phyloP scores from a whole-genome alignment of 2,888 invertebrate species.

The Archaeoteleia sp. region DNA sequence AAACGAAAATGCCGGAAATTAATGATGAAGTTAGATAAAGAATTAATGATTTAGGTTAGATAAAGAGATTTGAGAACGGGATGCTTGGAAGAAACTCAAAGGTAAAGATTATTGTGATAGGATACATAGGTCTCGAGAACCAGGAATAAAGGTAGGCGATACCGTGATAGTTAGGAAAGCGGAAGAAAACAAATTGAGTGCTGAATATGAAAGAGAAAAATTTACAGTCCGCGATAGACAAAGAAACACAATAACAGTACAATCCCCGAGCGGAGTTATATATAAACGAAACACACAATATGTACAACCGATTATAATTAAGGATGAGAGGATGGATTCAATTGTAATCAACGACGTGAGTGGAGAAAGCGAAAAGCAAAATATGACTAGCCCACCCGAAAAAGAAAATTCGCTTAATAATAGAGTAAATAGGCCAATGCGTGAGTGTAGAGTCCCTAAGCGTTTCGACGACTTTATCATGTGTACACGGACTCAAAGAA shows the following conservation, averaged over 20 bases:
- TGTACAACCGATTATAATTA: conserved; percentile 1
- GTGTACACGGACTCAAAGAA: too few species aligned
- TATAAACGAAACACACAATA: conserved; percentile 17
- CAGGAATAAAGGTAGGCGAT: conserved; percentile 8
- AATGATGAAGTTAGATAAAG: too few species aligned
- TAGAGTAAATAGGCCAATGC: too few species aligned
- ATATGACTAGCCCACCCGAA: too few species aligned
- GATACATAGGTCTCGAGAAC: not conserved
- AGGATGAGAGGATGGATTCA: conserved; percentile 8
- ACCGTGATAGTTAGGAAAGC: conserved; percentile 15
- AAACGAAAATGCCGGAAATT: conserved; percentile 18
- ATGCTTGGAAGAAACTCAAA: conserved; percentile 10
- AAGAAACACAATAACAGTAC: conserved; percentile 17
- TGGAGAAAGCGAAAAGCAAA: too few species aligned
- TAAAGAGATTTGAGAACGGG: conserved; percentile 19
- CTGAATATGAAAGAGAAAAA: conserved; percentile 11
- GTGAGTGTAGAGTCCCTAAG: too few species aligned
- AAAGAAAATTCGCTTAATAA: too few species aligned
- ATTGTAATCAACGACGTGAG: conserved; percentile 5
- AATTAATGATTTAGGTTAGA: conserved; percentile 6
- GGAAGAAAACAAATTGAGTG: conserved; percentile 20
- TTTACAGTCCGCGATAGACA: conserved; percentile 9
- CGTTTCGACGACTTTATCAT: too few species aligned
- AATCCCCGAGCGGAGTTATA: conserved; percentile 12
- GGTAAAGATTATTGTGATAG: conserved; percentile 12